A percentile compares a stretch with the other conserved stretches of the same genome.
These are phyloP conservation scores for Silurus meridionalis DNA, from an alignment of 2,113 vertebrate genomes.

Conservation along the genomic window DNA sequence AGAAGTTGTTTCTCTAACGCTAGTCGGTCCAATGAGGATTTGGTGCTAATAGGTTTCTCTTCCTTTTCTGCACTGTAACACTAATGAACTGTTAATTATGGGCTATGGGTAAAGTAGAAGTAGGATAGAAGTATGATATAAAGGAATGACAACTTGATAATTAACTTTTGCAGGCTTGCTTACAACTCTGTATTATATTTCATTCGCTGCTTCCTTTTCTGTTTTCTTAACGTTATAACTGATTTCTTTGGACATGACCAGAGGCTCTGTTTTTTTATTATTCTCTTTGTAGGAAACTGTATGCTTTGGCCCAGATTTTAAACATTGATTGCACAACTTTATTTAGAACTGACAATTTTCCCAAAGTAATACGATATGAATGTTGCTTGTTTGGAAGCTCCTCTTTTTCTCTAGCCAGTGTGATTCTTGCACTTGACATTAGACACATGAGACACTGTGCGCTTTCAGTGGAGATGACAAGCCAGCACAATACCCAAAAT, in stretches of 20 bases:
- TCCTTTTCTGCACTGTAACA: neutral
- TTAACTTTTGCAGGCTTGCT: neutral
- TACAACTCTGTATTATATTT: neutral
- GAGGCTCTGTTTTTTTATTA: neutral
- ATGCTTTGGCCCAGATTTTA: conserved; percentile 1
- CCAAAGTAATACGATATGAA: neutral
- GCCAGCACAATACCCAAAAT: conserved; percentile 29
- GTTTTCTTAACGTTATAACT: neutral
- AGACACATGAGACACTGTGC: conserved; percentile 1
- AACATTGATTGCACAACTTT: conserved; percentile 6
- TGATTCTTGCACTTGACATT: conserved; percentile 26
- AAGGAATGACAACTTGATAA: neutral
- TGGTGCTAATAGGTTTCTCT: neutral
- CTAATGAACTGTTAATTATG: neutral
- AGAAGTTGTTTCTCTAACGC: neutral
- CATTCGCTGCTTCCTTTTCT: neutral
- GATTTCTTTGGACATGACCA: neutral
- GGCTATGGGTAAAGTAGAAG: neutral
- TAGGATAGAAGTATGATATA: neutral
- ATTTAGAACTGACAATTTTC: neutral
- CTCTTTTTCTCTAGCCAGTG: conserved; percentile 20
- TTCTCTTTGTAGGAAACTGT: neutral
- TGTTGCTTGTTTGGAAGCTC: conserved; percentile 3
- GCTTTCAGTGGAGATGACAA: conserved; percentile 27
- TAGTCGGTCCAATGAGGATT: neutral